These are phyloP conservation scores for Hololepta plana DNA, from an alignment of 2,888 invertebrate species.

Conservation along the genomic window DNA sequence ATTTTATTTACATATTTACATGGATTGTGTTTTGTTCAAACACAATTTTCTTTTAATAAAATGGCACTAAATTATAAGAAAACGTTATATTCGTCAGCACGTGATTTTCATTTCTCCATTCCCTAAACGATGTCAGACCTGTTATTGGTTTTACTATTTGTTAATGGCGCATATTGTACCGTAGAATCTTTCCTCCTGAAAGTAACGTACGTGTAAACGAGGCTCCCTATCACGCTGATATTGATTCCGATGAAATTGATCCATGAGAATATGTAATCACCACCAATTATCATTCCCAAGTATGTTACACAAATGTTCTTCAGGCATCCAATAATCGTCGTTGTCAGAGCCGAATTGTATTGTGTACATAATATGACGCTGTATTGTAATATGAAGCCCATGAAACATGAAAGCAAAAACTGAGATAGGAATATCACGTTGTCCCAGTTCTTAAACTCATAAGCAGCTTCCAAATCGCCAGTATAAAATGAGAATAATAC, in stretches of 20 bases:
- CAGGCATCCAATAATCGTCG: conserved; percentile 93
- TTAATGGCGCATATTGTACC: conserved; percentile 19
- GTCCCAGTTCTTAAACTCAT: conserved; percentile 53
- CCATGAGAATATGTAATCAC: conserved; percentile 91
- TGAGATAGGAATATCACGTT: conserved; percentile 58
- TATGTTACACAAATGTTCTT: conserved; percentile 98
- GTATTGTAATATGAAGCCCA: conserved; percentile 93
- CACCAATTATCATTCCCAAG: conserved; percentile 94
- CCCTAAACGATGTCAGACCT: too few species aligned
- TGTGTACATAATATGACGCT: conserved; percentile 91
- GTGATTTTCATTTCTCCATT: too few species aligned
- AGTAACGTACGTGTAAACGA: conserved; percentile 75
- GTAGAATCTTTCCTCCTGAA: conserved; percentile 42
- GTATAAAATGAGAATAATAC: conserved; percentile 49
- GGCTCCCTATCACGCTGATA: conserved; percentile 75
- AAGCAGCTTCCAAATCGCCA: conserved; percentile 53
- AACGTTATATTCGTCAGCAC: too few species aligned
- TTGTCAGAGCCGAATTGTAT: conserved; percentile 95
- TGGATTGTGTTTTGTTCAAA: too few species aligned
- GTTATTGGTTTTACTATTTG: too few species aligned
- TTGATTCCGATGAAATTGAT: conserved; percentile 93
- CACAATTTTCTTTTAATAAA: too few species aligned
- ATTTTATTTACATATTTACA: too few species aligned
- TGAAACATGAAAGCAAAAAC: conserved; percentile 79
- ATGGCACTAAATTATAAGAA: too few species aligned